Evolutionary conservation across 2,797 vertebrate genomes (phyloP), one percentile per base, ranked within the genome.

Genomic region (Toxotes lorentzi): DNA sequence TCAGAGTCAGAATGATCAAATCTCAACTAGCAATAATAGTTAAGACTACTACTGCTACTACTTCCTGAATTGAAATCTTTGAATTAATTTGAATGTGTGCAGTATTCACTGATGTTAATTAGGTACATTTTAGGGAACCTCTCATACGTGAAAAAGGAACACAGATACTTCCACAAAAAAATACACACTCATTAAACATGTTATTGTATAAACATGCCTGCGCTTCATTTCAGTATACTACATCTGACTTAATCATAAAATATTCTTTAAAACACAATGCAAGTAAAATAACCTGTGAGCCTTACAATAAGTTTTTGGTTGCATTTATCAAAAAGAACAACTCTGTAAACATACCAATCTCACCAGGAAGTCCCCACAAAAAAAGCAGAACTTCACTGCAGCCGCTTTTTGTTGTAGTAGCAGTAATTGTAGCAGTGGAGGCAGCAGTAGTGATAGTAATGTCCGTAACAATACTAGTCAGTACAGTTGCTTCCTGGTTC

Each of bases 401-500:
- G 5, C 45, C 45, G 72, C 32, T 79, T 82, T 30, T 61, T 1
- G 69, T 19, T 50, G 71, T 38, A 69, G 81, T 35, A 79, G 50
- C 65, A 43, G n/a, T 43, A 57, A 78, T 30, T 32, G 41, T 48
- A 12, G 58, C 21, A 35, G 41, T 30, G 13, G 38, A 11, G 40
- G 48, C 34, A 60, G 35, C 27, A 3, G 64, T 60, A 50, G 60
- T 45, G 34, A 70, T 47, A 76, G 54, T 57, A 60, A 75, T 56
- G 24, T 61, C 56, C 30, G 58, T 62, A 78, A 89, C 83, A 92
- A 89, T 80, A 78, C 73, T 53, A 66, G 61, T 80, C 32, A 74
- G 66, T 53, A 56, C 82, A 83, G 84, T 73, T 61, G 83, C 83
- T 92, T 92, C 89, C 91, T 92, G 90, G 78, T 92, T 91, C 76